A percentile compares a stretch with the other conserved stretches of the same genome.
Evolutionary conservation across 2,888 invertebrate genomes (phyloP).

Genomic region (Pterostichus madidus): DNA sequence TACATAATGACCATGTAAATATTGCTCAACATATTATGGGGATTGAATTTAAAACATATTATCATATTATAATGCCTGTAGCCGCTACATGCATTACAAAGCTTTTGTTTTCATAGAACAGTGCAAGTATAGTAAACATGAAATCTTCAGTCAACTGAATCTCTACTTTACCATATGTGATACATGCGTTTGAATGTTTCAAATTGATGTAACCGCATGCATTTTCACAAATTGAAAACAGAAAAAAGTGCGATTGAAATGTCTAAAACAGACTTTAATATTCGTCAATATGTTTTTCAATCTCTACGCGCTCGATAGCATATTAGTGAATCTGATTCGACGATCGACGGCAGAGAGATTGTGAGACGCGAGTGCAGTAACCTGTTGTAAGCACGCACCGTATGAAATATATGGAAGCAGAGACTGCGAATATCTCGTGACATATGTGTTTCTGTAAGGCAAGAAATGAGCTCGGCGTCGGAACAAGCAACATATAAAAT

Average conservation of each 20-base stretch:
- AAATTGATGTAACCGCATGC: constrained; percentile 51
- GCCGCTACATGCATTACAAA: neutral
- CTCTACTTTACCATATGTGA: neutral
- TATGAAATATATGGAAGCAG: constrained; percentile 12
- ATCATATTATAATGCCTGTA: constrained; percentile 43
- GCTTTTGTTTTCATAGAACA: constrained; percentile 42
- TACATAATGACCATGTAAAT: constrained; percentile 56
- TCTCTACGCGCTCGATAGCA: constrained; percentile 22
- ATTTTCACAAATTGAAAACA: constrained; percentile 54
- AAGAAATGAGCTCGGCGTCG: constrained; percentile 46
- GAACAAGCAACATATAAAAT: constrained; percentile 53
- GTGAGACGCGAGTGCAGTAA: neutral
- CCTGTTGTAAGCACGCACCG: neutral
- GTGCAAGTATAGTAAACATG: neutral
- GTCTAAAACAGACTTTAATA: constrained; percentile 59
- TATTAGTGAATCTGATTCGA: constrained; percentile 17
- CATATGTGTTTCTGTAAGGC: constrained; percentile 36
- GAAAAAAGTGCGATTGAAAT: constrained; percentile 54
- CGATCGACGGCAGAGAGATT: neutral
- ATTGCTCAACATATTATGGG: constrained; percentile 38
- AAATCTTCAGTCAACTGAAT: neutral
- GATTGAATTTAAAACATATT: constrained; percentile 38
- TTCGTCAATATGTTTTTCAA: constrained; percentile 58
- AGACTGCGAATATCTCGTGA: constrained; percentile 12
- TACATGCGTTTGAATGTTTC: neutral